Conservation (phyloP, 2,888 invertebrate species). For the Sepiola atlantica region DNA sequence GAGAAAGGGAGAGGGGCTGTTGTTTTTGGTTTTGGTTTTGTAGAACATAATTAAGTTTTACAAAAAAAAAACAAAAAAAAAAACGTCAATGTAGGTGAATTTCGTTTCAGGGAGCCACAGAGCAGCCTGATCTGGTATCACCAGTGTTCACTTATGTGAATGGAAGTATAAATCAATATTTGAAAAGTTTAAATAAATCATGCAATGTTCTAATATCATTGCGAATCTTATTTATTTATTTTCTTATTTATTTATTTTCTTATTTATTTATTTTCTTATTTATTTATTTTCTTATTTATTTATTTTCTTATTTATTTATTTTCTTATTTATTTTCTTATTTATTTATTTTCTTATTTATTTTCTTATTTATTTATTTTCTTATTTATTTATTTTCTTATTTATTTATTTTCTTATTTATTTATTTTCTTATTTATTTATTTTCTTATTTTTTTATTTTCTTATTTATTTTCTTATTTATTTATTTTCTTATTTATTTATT, state of each 20-base stretch:
- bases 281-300: background rate
- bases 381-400: background rate
- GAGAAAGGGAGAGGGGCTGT: no score
- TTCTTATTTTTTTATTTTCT: conserved; percentile 42
- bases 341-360: background rate
- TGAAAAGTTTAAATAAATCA: background rate
- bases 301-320: background rate
- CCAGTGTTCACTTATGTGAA: background rate
- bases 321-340: background rate
- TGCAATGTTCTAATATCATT: background rate
- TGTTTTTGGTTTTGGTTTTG: no score
- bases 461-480: background rate
- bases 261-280: background rate
- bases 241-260: background rate
- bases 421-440: background rate
- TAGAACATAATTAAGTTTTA: no score
- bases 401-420: background rate
- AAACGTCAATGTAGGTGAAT: no score
- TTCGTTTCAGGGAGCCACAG: no score
- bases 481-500: background rate
- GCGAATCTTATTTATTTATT: background rate
- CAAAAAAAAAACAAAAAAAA: no score
- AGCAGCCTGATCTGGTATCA: no score
- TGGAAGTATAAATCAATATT: background rate
- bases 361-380: background rate